These are phyloP conservation scores for Drosophila subobscura DNA, from an alignment of 1,140 invertebrate genomes.

Conservation along the genomic window DNA sequence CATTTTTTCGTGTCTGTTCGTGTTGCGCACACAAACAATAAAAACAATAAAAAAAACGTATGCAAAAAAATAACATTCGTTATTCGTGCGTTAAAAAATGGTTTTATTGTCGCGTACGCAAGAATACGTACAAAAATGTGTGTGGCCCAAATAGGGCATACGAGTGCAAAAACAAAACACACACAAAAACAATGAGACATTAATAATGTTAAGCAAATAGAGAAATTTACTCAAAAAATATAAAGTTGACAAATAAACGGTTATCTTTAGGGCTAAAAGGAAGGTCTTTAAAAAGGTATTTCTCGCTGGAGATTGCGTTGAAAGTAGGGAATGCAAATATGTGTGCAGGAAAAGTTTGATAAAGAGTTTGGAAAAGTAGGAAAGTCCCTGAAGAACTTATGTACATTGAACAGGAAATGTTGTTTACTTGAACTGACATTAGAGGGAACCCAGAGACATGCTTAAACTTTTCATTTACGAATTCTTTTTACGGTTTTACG, in stretches of 20 bases:
- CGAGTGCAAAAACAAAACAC: slow-evolving; percentile 27
- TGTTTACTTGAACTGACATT: neutral
- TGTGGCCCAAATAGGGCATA: slow-evolving; percentile 58
- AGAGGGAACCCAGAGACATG: neutral
- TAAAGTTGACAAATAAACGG: slow-evolving; percentile 24
- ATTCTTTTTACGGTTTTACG: slow-evolving; percentile 12
- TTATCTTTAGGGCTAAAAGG: slow-evolving; percentile 12
- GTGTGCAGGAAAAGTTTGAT: neutral
- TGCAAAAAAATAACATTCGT: slow-evolving; percentile 30
- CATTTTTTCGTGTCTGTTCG: slow-evolving; percentile 34
- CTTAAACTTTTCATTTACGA: neutral
- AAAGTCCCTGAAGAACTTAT: neutral
- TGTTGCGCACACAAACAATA: slow-evolving; percentile 43
- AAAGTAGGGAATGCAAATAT: neutral
- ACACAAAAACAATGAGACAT: slow-evolving; percentile 37
- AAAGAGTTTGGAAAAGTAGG: neutral
- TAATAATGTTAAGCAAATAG: slow-evolving; percentile 57
- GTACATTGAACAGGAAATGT: neutral
- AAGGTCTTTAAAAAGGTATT: slow-evolving; percentile 13
- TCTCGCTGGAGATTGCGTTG: neutral
- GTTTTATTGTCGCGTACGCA: slow-evolving; percentile 59
- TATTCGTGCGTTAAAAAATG: slow-evolving; percentile 26
- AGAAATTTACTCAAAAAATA: slow-evolving; percentile 37
- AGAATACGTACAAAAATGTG: slow-evolving; percentile 61
- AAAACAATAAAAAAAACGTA: slow-evolving; percentile 7